These are phyloP conservation scores for Pseudococcus longispinus DNA, from an alignment of 2,888 invertebrate species.

Conservation along the genomic window DNA sequence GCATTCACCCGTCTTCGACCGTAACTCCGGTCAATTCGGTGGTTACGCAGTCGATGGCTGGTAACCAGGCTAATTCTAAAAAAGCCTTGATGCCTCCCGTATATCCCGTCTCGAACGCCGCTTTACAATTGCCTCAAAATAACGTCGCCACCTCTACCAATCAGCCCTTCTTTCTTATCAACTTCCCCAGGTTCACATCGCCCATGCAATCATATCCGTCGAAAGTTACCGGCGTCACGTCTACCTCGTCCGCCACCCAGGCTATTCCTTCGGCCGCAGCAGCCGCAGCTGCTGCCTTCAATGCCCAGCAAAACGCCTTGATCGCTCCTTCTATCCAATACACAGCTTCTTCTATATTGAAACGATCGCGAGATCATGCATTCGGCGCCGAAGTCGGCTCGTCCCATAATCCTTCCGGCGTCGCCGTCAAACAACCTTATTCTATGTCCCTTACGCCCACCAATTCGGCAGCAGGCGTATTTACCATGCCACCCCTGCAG, in stretches of 20 bases:
- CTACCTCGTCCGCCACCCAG: slow-evolving; percentile 8
- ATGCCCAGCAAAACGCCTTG: slow-evolving; percentile 25
- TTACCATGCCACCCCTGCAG: slow-evolving; percentile 59
- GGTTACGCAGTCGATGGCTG: slow-evolving; percentile 51
- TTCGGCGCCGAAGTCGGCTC: slow-evolving; percentile 64
- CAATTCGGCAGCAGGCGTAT: slow-evolving; percentile 58
- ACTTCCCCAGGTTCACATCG: slow-evolving; percentile 48
- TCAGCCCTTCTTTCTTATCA: slow-evolving; percentile 53
- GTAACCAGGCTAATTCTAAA: slow-evolving; percentile 47
- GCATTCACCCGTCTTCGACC: neutral
- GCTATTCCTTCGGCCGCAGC: slow-evolving; percentile 60
- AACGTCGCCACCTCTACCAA: slow-evolving; percentile 59
- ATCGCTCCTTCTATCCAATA: slow-evolving; percentile 49
- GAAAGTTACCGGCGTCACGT: slow-evolving; percentile 45
- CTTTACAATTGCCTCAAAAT: slow-evolving; percentile 58
- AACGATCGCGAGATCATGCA: slow-evolving; percentile 76
- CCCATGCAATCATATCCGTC: slow-evolving; percentile 11
- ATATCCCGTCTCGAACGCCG: slow-evolving; percentile 57
- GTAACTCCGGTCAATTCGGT: slow-evolving; percentile 50
- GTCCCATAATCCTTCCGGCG: neutral
- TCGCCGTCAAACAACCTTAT: slow-evolving; percentile 61
- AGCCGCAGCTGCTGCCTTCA: slow-evolving; percentile 49
- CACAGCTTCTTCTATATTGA: slow-evolving; percentile 63
- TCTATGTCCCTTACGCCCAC: slow-evolving; percentile 59
- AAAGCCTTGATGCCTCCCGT: slow-evolving; percentile 53